Evolutionary conservation across 2,113 vertebrate species (phyloP).

Genomic region (Litocranius walleri): DNA sequence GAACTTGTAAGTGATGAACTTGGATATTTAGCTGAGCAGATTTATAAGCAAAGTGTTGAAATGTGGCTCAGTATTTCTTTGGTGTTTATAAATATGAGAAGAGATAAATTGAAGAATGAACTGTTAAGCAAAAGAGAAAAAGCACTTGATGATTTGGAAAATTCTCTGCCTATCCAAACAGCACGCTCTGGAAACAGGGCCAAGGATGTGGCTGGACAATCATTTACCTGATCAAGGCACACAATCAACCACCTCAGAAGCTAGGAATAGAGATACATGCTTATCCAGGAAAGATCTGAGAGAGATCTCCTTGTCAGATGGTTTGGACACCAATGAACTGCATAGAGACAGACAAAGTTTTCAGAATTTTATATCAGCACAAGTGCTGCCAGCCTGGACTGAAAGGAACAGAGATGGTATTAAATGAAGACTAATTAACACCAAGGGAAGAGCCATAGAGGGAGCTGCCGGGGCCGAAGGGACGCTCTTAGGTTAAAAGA

Average conservation of each 20-base stretch:
- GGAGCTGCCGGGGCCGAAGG: background rate
- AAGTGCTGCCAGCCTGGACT: background rate
- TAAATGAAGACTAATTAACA: background rate
- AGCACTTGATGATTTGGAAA: background rate
- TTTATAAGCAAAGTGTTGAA: background rate
- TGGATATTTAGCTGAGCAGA: background rate
- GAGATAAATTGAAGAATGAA: conserved; percentile 3
- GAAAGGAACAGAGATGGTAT: background rate
- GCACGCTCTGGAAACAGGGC: background rate
- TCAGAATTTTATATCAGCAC: background rate
- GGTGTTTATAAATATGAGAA: background rate
- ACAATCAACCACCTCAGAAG: conserved; percentile 5
- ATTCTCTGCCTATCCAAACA: background rate
- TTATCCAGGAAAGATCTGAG: background rate
- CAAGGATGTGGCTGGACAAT: background rate
- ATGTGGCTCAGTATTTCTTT: background rate
- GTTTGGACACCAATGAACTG: background rate
- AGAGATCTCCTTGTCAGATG: background rate
- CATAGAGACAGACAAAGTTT: background rate
- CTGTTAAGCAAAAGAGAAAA: conserved; percentile 15
- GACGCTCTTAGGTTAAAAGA: background rate
- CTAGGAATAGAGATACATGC: background rate
- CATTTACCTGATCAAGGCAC: background rate
- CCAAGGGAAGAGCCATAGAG: background rate
- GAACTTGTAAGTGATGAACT: background rate